phyloP scores from a whole-genome alignment of 1,140 invertebrate genomes.

The Drosophila insularis region DNA sequence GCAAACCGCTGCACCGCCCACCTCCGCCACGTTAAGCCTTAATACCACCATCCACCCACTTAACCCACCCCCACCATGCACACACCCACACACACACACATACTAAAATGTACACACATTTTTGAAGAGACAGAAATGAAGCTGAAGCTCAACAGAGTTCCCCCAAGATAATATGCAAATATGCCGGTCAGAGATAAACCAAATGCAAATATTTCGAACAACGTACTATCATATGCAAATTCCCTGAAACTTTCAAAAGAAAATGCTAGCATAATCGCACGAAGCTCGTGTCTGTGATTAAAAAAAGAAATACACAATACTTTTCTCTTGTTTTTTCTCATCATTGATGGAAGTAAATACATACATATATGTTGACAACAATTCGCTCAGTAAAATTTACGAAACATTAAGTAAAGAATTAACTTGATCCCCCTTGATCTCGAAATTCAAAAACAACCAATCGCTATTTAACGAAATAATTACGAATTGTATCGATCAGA shows the following conservation, averaged over 20 bases:
- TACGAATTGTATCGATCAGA: too few species aligned
- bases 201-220: not conserved
- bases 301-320: not conserved
- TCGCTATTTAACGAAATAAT: too few species aligned
- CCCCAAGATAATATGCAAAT: slow-evolving; percentile 7
- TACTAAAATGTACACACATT: not conserved
- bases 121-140: not conserved
- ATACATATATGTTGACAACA: not conserved
- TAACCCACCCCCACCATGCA: not conserved
- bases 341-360: not conserved
- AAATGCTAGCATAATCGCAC: not conserved
- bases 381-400: not conserved
- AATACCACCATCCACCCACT: slow-evolving; percentile 12
- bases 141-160: not conserved
- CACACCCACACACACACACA: slow-evolving; percentile 8
- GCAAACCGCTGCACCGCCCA: slow-evolving; percentile 16
- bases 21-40: slow-evolving; percentile 7
- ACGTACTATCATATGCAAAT: not conserved
- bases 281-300: not conserved
- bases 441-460: too few species aligned
- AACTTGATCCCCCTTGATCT: too few species aligned
- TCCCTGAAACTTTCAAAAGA: not conserved
- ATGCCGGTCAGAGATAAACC: slow-evolving; percentile 1
- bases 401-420: not conserved
- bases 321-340: not conserved